Conservation (phyloP, 2,797 vertebrate genomes). For the Helarctos malayanus region DNA sequence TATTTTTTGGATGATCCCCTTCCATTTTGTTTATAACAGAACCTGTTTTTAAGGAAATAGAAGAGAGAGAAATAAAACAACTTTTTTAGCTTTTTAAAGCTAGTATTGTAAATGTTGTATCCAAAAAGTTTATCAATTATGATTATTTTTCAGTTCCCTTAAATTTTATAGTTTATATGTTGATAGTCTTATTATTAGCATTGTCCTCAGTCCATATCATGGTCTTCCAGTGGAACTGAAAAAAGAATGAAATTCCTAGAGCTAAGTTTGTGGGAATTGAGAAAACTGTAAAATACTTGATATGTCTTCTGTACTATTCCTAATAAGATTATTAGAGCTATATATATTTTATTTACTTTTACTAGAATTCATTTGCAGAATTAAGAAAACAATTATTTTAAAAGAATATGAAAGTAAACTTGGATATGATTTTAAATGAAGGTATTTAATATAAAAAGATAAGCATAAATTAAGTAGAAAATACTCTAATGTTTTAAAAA, state of each 20-base stretch:
- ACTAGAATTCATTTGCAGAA: background rate
- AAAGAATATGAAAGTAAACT: background rate
- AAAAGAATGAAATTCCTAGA: background rate
- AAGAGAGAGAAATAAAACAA: background rate
- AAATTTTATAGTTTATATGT: background rate
- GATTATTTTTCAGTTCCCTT: background rate
- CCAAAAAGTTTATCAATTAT: background rate
- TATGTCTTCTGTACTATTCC: background rate
- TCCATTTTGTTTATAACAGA: background rate
- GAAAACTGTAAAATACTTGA: background rate
- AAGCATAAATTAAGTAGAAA: background rate
- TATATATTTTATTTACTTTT: background rate
- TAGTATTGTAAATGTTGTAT: background rate
- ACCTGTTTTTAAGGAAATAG: background rate
- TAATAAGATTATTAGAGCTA: background rate
- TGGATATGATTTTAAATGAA: background rate
- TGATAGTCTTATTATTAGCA: background rate
- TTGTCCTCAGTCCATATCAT: background rate
- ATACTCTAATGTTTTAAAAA: background rate
- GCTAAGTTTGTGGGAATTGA: background rate
- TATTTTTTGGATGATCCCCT: background rate
- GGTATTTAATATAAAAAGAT: background rate
- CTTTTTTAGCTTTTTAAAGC: background rate
- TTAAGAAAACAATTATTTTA: background rate
- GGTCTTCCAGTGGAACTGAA: background rate